These are phyloP conservation scores for Carlito syrichta DNA, from an alignment of 2,113 vertebrate species.

Conservation along the genomic window DNA sequence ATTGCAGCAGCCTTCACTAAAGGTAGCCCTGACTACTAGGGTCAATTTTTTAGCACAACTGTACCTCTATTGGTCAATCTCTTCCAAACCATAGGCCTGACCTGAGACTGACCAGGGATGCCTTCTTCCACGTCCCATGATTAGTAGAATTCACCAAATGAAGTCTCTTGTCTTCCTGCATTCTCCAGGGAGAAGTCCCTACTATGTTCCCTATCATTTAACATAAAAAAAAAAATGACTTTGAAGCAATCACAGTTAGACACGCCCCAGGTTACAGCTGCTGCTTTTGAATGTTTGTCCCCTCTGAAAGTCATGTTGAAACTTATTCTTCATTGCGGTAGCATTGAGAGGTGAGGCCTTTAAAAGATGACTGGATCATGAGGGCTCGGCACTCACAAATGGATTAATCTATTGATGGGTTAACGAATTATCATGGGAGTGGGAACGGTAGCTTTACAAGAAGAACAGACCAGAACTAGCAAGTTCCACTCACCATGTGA, in stretches of 20 bases:
- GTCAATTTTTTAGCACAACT: too few species aligned
- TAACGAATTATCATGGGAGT: not conserved
- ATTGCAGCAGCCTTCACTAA: not conserved
- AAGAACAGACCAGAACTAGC: not conserved
- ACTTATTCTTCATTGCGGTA: not conserved
- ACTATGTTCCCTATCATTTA: not conserved
- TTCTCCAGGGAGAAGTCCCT: not conserved
- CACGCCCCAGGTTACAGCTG: not conserved
- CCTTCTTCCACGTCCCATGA: not conserved
- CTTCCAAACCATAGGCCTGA: not conserved
- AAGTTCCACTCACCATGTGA: not conserved
- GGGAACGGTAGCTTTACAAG: not conserved
- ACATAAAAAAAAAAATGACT: not conserved
- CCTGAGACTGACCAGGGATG: rapidly evolving
- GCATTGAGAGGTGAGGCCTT: not conserved
- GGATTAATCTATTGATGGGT: not conserved
- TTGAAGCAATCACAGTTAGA: not conserved
- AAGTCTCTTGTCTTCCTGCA: not conserved
- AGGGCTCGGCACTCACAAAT: not conserved
- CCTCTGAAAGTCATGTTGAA: not conserved
- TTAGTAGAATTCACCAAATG: not conserved
- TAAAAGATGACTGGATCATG: not conserved
- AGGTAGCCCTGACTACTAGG: too few species aligned
- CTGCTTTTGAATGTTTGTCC: not conserved
- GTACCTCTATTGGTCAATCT: not conserved